Percentiles rank a stretch among this genome's conserved stretches.
phyloP scores from a whole-genome alignment of 2,888 invertebrate species.

The Lydus trimaculatus region DNA sequence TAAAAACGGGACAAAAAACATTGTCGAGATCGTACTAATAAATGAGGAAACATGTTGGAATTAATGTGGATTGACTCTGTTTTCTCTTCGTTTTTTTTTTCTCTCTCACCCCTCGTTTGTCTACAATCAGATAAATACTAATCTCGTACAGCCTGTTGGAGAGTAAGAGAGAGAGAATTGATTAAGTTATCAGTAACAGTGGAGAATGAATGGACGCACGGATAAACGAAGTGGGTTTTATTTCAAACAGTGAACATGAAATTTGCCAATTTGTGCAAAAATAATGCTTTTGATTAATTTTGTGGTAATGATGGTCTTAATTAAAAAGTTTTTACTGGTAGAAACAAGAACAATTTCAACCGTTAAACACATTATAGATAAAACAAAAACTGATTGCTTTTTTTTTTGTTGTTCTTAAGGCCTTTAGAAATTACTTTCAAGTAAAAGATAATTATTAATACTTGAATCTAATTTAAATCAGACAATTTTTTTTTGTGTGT shows the following conservation, averaged over 20 bases:
- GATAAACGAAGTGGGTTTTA: not conserved
- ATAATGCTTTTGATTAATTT: slow-evolving; percentile 9
- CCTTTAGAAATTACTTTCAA: not conserved
- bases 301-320: not conserved
- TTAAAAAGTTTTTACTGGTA: not conserved
- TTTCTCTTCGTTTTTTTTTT: not conserved
- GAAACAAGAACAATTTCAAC: not conserved
- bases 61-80: not conserved
- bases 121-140: not conserved
- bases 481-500: not conserved
- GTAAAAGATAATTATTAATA: not conserved
- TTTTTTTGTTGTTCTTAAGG: not conserved
- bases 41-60: slow-evolving; percentile 9
- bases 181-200: slow-evolving; percentile 8
- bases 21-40: not conserved
- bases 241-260: not conserved
- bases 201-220: not conserved
- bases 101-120: not conserved
- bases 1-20: not conserved
- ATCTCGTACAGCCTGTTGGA: not conserved
- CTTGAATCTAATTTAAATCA: not conserved
- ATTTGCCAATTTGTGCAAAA: not conserved
- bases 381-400: not conserved
- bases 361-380: not conserved
- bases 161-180: not conserved